Evolutionary conservation across 2,888 invertebrate species (phyloP).

Genomic region (Cataglyphis rosenhaueri): DNA sequence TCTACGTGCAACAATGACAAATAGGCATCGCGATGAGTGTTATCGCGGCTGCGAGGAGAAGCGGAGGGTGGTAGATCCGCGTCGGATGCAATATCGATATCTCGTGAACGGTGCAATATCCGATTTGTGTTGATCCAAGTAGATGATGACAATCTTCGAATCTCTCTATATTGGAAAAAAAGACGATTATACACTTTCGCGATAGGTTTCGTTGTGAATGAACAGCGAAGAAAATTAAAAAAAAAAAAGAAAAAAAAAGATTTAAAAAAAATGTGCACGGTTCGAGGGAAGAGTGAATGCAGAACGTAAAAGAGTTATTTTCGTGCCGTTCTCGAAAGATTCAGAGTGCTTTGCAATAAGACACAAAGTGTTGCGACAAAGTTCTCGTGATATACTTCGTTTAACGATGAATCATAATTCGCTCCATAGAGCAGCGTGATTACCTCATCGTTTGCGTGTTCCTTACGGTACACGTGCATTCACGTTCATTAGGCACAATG

Average conservation of each 20-base stretch:
- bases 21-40: conserved; percentile 11
- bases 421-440: not conserved
- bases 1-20: conserved; percentile 23
- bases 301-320: not conserved
- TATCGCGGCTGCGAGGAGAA: conserved; percentile 1
- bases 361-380: not conserved
- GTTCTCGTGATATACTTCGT: not conserved
- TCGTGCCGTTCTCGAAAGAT: not conserved
- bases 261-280: conserved; percentile 5
- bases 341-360: not conserved
- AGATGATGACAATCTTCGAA: not conserved
- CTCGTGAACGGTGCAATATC: not conserved
- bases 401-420: conserved; percentile 1
- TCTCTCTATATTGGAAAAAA: not conserved
- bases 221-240: not conserved
- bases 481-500: not conserved
- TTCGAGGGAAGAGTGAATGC: not conserved
- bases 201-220: not conserved
- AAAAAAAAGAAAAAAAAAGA: no score
- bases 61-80: not conserved
- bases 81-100: not conserved
- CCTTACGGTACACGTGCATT: not conserved
- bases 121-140: conserved; percentile 9
- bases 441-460: not conserved
- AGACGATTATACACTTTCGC: not conserved